A percentile compares a stretch with the other conserved stretches of the same genome.
These are phyloP conservation scores for Chrysolina haemoptera DNA, from an alignment of 2,888 invertebrate genomes.

Conservation along the genomic window DNA sequence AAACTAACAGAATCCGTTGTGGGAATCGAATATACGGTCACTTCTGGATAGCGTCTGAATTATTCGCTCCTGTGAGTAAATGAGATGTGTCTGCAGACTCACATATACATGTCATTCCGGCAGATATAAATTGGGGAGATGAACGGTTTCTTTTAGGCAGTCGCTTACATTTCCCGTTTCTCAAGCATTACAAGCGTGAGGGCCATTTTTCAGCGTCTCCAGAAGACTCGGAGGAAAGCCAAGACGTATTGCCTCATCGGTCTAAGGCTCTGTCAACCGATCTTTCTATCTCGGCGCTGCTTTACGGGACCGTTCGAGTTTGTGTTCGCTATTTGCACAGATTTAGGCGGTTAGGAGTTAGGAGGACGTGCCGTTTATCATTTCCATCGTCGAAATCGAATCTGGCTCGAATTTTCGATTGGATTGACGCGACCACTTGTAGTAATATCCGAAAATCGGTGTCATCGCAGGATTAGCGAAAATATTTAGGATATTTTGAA, in stretches of 20 bases:
- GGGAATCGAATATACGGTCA: constrained; percentile 68
- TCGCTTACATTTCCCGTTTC: constrained; percentile 48
- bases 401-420: no score
- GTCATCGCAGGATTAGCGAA: no score
- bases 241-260: constrained; percentile 70
- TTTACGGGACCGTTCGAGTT: constrained; percentile 65
- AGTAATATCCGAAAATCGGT: no score
- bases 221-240: constrained; percentile 48
- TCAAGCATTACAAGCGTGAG: constrained; percentile 59
- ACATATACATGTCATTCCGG: constrained; percentile 68
- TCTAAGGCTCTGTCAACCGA: constrained; percentile 67
- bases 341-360: constrained; percentile 39
- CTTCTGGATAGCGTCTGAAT: constrained; percentile 72
- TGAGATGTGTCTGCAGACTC: constrained; percentile 68
- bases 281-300: constrained; percentile 67
- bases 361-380: constrained; percentile 32
- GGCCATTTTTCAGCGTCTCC: constrained; percentile 68
- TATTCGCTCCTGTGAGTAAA: constrained; percentile 64
- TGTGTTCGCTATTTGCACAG: constrained; percentile 67
- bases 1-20: constrained; percentile 57
- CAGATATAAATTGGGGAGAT: constrained; percentile 68
- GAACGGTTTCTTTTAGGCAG: constrained; percentile 61
- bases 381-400: background rate
- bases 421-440: no score
- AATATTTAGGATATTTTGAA: no score